Evolutionary conservation across 2,888 invertebrate genomes (phyloP), one percentile per base, ranked within the genome.

Genomic region (Drosophila fungiperda): DNA sequence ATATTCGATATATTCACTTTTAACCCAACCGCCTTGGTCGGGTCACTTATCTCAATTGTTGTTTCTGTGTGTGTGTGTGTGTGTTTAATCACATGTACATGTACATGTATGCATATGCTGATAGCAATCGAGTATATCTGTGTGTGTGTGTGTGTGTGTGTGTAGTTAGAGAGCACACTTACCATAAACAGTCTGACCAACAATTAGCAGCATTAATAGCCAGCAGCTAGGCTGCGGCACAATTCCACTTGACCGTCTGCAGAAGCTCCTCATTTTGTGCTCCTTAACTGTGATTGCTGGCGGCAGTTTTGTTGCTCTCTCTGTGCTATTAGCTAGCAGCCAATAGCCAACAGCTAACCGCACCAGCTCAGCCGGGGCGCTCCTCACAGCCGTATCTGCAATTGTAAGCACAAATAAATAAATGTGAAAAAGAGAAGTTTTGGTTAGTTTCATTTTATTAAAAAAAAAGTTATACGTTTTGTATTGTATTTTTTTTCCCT

Each of bases 171-270:
- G 11, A 48, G 48, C 62, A 58, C 67, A 86, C 86, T 86, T 87
- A 86, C 86, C 86, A 78, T 84, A 82, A 89, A 84, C 78, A 76
- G 87, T 82, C 60, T 84, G 82, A 73, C 75, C 84, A 82, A 78
- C 89, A 86, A 88, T 88, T 86, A 86, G 87, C 79, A 89, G 68
- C 75, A 84, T 88, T 76, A 86, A 73, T 67, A 87, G 76, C 72
- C 80, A 88, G 65, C 75, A 84, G 64, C 76, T 58, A 40, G 63
- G 61, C 76, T 65, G 69, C 20, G 48, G 35, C 52, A 62, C 62
- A 68, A 49, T 53, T 60, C 68, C 74, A 63, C 66, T 66, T 65
- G 49, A 68, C 73, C 69, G 64, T 72, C 68, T 63, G 58, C 64
- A 58, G 54, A 61, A 32, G 29, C 68, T 68, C 64, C 75, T 50